A percentile compares a stretch with the other conserved stretches of the same genome.
These are phyloP conservation scores for Oligia fasciuncula DNA, from an alignment of 2,888 invertebrate species.

Conservation along the genomic window DNA sequence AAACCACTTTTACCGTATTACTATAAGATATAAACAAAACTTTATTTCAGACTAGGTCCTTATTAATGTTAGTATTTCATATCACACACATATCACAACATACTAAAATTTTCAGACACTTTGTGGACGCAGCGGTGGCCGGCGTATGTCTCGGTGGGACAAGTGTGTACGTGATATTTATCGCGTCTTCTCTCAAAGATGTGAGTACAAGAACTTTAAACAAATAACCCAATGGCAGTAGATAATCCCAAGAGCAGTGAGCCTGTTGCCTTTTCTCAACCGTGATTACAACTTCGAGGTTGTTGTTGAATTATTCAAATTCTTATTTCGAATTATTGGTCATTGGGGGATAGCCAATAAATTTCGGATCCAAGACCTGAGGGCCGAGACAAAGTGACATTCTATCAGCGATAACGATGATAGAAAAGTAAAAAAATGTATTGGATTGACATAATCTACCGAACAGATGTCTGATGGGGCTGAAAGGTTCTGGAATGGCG, in stretches of 20 bases:
- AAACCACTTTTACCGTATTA: background rate
- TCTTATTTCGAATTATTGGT: background rate
- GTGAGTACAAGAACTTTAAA: constrained; percentile 80
- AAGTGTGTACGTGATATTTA: constrained; percentile 94
- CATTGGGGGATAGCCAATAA: background rate
- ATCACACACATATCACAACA: background rate
- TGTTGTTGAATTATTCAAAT: constrained; percentile 12
- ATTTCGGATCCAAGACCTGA: background rate
- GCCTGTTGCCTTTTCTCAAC: background rate
- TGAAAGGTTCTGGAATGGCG: no score
- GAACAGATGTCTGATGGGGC: background rate
- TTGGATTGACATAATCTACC: background rate
- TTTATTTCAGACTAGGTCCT: no score
- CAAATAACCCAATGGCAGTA: constrained; percentile 1
- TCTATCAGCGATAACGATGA: background rate
- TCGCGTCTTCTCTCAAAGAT: constrained; percentile 92
- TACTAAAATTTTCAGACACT: constrained; percentile 86
- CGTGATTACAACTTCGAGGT: background rate
- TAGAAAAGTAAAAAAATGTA: background rate
- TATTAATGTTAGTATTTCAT: no score
- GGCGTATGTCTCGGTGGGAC: constrained; percentile 93
- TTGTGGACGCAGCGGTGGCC: constrained; percentile 92
- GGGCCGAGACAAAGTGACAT: background rate
- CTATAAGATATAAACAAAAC: no score
- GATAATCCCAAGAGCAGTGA: background rate